phyloP scores from a whole-genome alignment of 1,140 invertebrate genomes.

The Drosophila leontia region DNA sequence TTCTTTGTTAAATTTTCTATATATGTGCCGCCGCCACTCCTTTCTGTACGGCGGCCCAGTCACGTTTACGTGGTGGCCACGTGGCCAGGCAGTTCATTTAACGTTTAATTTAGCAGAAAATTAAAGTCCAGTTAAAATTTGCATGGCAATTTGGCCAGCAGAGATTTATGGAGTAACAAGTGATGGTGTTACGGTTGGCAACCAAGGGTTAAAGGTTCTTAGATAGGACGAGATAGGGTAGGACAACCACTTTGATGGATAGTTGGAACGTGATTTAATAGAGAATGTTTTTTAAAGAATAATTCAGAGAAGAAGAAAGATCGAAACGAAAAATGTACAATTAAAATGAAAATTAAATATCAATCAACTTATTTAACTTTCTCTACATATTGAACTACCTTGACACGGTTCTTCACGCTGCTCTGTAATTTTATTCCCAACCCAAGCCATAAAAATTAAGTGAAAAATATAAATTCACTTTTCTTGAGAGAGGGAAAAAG shows the following conservation, averaged over 20 bases:
- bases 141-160: conserved; percentile 64
- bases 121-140: conserved; percentile 82
- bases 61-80: conserved; percentile 50
- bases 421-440: conserved; percentile 55
- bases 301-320: neutral
- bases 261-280: conserved; percentile 13
- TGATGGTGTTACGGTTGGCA: conserved; percentile 8
- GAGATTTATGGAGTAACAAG: conserved; percentile 66
- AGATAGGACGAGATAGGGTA: neutral
- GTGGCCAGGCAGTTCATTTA: conserved; percentile 65
- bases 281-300: neutral
- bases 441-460: conserved; percentile 31
- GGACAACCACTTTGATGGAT: conserved; percentile 18
- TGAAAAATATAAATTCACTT: conserved; percentile 39
- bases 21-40: neutral
- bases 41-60: conserved; percentile 22
- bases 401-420: conserved; percentile 14
- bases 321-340: neutral
- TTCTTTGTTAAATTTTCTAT: conserved; percentile 40
- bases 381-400: neutral
- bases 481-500: conserved; percentile 7
- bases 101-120: conserved; percentile 81
- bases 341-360: too few species aligned
- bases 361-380: neutral
- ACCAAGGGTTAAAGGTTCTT: conserved; percentile 13